These are phyloP conservation scores for Pempheris klunzingeri DNA, from an alignment of 2,797 vertebrate species.

Conservation along the genomic window DNA sequence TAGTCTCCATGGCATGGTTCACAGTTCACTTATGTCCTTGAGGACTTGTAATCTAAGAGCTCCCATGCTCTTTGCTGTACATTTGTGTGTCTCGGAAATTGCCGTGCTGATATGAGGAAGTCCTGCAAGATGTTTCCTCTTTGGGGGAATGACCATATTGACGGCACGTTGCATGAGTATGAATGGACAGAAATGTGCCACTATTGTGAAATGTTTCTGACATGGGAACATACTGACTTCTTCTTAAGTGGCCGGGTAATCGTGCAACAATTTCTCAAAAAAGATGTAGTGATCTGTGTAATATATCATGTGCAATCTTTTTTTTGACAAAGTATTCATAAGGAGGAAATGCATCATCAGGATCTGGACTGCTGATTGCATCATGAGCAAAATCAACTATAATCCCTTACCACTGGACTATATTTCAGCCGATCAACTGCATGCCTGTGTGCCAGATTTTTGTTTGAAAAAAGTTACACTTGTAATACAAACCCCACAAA, in stretches of 20 bases:
- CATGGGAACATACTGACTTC: slow-evolving; percentile 48
- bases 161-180: slow-evolving; percentile 48
- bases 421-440: slow-evolving; percentile 1
- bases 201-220: slow-evolving; percentile 53
- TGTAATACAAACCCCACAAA: neutral
- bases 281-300: slow-evolving; percentile 4
- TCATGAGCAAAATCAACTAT: neutral
- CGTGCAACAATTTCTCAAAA: slow-evolving; percentile 33
- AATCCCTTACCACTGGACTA: neutral
- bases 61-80: slow-evolving; percentile 34
- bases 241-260: slow-evolving; percentile 18
- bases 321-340: neutral
- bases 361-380: slow-evolving; percentile 4
- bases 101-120: slow-evolving; percentile 70
- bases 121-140: slow-evolving; percentile 82
- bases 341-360: slow-evolving; percentile 31
- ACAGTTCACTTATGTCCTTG: slow-evolving; percentile 23
- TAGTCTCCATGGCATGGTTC: slow-evolving; percentile 10
- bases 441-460: neutral
- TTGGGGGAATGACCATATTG: slow-evolving; percentile 31
- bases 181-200: slow-evolving; percentile 44
- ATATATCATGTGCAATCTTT: slow-evolving; percentile 8
- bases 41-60: slow-evolving; percentile 15
- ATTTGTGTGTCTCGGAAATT: slow-evolving; percentile 53
- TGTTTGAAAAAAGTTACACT: neutral